Evolutionary conservation across 2,797 vertebrate genomes (phyloP).

Genomic region (Myotis vivesi): DNA sequence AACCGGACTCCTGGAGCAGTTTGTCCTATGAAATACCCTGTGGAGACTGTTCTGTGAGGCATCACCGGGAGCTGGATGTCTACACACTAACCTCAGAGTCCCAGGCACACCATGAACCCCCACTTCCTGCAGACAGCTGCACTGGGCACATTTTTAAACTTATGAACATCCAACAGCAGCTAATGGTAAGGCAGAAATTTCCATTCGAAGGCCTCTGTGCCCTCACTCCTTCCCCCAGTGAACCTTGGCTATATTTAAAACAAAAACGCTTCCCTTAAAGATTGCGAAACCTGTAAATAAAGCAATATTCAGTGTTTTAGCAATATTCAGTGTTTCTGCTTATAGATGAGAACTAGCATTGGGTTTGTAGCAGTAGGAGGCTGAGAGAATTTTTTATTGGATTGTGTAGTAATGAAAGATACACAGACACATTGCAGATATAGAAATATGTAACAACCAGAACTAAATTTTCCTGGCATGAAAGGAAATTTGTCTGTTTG

Average conservation of each 20-base stretch:
- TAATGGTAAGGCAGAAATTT: slow-evolving; percentile 68
- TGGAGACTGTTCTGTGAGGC: slow-evolving; percentile 86
- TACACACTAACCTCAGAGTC: slow-evolving; percentile 89
- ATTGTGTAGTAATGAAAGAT: neutral
- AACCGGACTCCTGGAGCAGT: slow-evolving; percentile 83
- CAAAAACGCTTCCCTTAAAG: neutral
- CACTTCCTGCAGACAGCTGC: slow-evolving; percentile 42
- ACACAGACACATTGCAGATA: neutral
- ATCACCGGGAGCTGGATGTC: slow-evolving; percentile 88
- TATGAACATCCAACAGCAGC: slow-evolving; percentile 75
- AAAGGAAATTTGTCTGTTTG: neutral
- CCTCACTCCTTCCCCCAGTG: neutral
- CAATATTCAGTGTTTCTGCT: neutral
- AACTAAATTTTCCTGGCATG: neutral
- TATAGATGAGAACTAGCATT: neutral
- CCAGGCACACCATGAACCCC: slow-evolving; percentile 11
- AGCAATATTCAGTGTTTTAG: neutral
- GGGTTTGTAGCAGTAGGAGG: neutral
- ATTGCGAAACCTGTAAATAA: neutral
- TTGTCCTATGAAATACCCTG: slow-evolving; percentile 83
- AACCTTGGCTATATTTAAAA: neutral
- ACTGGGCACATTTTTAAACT: slow-evolving; percentile 75
- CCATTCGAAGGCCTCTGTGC: neutral
- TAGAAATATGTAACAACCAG: neutral
- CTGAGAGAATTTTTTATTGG: neutral